A percentile compares a stretch with the other conserved stretches of the same genome.
phyloP scores from a whole-genome alignment of 2,113 vertebrate species.

The Cochlearius cochlearius region DNA sequence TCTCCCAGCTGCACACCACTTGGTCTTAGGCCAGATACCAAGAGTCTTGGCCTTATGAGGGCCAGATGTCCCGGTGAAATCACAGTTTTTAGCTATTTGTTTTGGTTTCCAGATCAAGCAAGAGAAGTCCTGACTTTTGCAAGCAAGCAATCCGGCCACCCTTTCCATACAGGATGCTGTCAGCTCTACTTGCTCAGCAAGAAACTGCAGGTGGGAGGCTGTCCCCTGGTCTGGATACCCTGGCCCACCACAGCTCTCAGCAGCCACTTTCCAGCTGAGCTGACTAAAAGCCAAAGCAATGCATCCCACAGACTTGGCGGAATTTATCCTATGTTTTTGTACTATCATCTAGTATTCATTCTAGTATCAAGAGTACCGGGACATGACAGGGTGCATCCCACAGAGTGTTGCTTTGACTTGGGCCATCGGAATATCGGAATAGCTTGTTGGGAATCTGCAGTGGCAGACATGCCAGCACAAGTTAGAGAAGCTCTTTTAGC shows the following conservation, averaged over 20 bases:
- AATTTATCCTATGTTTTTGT: background rate
- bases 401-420: background rate
- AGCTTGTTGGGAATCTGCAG: background rate
- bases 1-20: background rate
- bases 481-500: background rate
- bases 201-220: background rate
- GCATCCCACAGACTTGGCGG: background rate
- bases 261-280: background rate
- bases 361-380: background rate
- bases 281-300: background rate
- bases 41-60: background rate
- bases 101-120: background rate
- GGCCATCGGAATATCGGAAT: background rate
- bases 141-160: background rate
- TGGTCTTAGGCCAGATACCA: background rate
- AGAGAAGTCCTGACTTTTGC: background rate
- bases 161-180: background rate
- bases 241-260: background rate
- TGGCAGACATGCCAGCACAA: background rate
- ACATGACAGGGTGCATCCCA: accelerated
- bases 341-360: background rate
- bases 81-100: background rate
- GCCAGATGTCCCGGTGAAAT: background rate
- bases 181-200: background rate
- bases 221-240: background rate